Conservation (phyloP, 2,797 vertebrate species). For the Perodicticus potto region DNA sequence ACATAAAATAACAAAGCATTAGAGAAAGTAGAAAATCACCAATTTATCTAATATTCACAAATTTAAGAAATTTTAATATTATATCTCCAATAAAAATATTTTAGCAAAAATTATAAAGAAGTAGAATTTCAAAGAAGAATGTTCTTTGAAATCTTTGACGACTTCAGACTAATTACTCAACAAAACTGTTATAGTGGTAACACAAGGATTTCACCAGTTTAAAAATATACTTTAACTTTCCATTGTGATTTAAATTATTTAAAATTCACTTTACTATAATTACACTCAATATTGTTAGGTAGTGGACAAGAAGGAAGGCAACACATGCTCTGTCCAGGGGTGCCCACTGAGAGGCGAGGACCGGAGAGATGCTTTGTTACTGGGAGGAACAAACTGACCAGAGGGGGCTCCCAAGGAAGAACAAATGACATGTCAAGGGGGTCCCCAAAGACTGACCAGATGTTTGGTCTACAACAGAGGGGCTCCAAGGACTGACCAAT, state of each 20-base stretch:
- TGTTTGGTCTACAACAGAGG: too few relatives aligned
- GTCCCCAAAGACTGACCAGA: too few relatives aligned
- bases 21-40: background rate
- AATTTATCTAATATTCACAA: background rate
- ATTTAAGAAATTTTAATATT: constrained; percentile 19
- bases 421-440: too few relatives aligned
- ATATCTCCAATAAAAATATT: background rate
- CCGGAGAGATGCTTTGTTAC: too few relatives aligned
- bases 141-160: background rate
- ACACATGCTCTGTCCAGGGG: too few relatives aligned
- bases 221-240: constrained; percentile 50
- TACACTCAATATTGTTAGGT: background rate
- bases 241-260: constrained; percentile 54
- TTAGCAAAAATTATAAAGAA: constrained; percentile 15
- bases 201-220: constrained; percentile 11
- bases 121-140: background rate
- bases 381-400: too few relatives aligned
- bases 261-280: constrained; percentile 19
- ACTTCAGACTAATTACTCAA: constrained; percentile 18
- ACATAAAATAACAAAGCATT: background rate
- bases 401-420: too few relatives aligned
- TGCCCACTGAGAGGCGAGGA: too few relatives aligned
- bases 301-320: too few relatives aligned
- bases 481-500: too few relatives aligned
- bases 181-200: background rate